Base-by-base conservation (phyloP, 64 coral and sea anemone species). In the Trachythela sp. region DNA sequence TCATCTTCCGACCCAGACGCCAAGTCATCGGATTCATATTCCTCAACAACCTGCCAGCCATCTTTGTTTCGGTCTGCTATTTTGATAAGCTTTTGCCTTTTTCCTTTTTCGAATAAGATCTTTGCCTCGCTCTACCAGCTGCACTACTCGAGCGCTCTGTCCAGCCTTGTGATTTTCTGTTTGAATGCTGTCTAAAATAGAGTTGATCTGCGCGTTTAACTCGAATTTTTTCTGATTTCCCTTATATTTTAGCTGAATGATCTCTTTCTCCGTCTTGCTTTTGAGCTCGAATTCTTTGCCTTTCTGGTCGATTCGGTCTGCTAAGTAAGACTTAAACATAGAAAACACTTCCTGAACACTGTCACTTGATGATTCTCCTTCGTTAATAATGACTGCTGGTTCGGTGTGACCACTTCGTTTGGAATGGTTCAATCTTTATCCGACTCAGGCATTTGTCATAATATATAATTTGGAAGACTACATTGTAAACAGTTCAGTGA, bases 141-240 rank as follows among this genome's bases (percentile, higher is more conserved):
- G 10, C 1, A 9, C 1, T 10, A 72, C 33, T 0, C 26, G 68
- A 11, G 15, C 9, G 26, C 26, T 26, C 1, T 10, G 3, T 0
- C 33, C 33, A 1, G 68, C 11, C 33, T 72, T 27, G 1, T 35
- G 24, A 1, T 52, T 11, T 52, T 52, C 0, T n/a, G n/a, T n/a
- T 64, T 64, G 56, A 26, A 64, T 64, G 1, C 24, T 26, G 56
- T 64, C 56, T 6, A 64, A 26, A 6, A 64, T 64, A 6, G 30
- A 10, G 4, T 39, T 18, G 7, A 0, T 39, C 20, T 80, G 0
- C 3, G 75, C 75, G 75, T 80, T 80, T 35, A 80, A 37, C 75
- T 80, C 75, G 75, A 15, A 80, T 30, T 80, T n/a, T 29, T 80
- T 80, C 10, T 80, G 75, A 39, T 80, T 80, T 0, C 75, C 75